phyloP scores from a whole-genome alignment of 1,140 invertebrate genomes.

The Cotesia vestalis region DNA sequence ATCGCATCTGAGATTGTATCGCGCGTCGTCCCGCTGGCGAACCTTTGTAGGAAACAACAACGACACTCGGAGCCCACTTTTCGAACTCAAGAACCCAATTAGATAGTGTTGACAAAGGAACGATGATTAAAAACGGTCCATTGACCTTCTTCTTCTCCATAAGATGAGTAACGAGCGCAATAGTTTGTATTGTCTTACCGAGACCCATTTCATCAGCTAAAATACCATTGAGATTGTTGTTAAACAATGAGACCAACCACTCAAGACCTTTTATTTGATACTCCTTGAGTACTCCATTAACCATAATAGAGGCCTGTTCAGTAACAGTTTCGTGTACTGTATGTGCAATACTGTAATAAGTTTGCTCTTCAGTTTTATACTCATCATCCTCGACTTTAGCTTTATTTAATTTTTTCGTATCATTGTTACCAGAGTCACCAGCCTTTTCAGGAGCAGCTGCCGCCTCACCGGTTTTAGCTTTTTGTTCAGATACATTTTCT shows the following conservation, averaged over 20 bases:
- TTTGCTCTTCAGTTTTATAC: slow-evolving; percentile 87
- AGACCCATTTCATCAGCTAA: slow-evolving; percentile 97
- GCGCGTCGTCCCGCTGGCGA: slow-evolving; percentile 86
- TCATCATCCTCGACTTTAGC: slow-evolving; percentile 92
- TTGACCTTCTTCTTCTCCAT: slow-evolving; percentile 99
- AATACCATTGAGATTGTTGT: slow-evolving; percentile 98
- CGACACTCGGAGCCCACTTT: slow-evolving; percentile 96
- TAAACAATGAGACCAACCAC: slow-evolving; percentile 98
- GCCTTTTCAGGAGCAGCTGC: slow-evolving; percentile 43
- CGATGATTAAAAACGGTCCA: slow-evolving; percentile 97
- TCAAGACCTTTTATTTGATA: slow-evolving; percentile 97
- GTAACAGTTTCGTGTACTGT: slow-evolving; percentile 92
- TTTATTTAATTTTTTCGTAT: slow-evolving; percentile 76
- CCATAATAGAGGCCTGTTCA: slow-evolving; percentile 91
- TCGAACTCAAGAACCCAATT: slow-evolving; percentile 99
- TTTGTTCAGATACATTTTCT: slow-evolving; percentile 56
- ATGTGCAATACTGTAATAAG: slow-evolving; percentile 93
- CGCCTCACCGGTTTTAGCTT: slow-evolving; percentile 44
- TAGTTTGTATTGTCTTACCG: slow-evolving; percentile 97
- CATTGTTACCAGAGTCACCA: slow-evolving; percentile 71
- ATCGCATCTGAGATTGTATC: slow-evolving; percentile 88
- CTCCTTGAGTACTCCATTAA: slow-evolving; percentile 93
- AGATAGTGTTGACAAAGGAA: slow-evolving; percentile 95
- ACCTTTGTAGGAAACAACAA: slow-evolving; percentile 94
- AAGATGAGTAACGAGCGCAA: slow-evolving; percentile 93